phyloP scores from a whole-genome alignment of 53 echinoderm and acorn worm species.

The Hippasteria phrygiana region DNA sequence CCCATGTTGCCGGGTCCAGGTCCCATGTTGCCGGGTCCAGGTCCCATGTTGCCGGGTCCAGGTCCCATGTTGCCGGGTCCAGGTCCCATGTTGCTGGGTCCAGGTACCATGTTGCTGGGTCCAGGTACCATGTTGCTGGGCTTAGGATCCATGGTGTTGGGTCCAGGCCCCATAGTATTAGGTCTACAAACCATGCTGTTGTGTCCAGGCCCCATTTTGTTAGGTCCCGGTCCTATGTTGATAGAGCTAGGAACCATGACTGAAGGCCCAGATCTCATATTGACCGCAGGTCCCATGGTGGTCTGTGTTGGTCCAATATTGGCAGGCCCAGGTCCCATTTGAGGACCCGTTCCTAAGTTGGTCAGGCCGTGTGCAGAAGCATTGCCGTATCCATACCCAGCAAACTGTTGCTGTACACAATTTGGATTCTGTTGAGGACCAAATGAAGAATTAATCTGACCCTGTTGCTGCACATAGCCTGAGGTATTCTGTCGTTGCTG shows the following conservation, averaged over 20 bases:
- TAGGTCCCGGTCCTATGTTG: neutral
- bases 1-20: constrained; percentile 18
- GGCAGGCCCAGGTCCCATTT: constrained; percentile 1
- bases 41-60: constrained; percentile 16
- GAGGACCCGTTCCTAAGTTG: neutral
- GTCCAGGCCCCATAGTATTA: constrained; percentile 20
- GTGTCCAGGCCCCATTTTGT: neutral
- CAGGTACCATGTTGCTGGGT: neutral
- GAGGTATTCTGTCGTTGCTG: neutral
- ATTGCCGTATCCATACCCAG: constrained; percentile 7
- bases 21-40: neutral
- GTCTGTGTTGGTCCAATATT: neutral
- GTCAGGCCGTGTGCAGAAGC: neutral
- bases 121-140: neutral
- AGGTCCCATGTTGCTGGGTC: constrained; percentile 7
- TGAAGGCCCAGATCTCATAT: constrained; percentile 26
- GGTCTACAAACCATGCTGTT: neutral
- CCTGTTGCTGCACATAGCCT: neutral
- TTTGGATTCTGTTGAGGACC: constrained; percentile 24
- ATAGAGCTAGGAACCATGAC: neutral
- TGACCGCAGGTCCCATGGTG: constrained; percentile 28
- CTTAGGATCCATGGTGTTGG: neutral
- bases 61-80: constrained; percentile 1
- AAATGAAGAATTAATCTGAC: no score
- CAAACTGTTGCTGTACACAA: constrained; percentile 6